Percentiles rank a stretch among this genome's conserved stretches.
Conservation (phyloP, 2,888 invertebrate genomes). For the Latheticus oryzae region DNA sequence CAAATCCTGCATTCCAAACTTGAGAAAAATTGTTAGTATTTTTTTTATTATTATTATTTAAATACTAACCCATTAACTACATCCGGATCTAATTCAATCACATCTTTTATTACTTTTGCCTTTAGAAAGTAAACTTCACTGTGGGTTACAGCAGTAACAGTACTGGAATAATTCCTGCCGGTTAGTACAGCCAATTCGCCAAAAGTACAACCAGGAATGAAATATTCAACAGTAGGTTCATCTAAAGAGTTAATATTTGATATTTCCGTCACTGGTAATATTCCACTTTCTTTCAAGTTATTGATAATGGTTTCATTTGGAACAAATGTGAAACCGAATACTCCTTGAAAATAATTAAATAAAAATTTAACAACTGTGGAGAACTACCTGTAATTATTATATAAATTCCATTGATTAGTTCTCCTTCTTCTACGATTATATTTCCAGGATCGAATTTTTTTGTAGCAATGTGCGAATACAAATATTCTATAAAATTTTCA, state of each 20-base stretch:
- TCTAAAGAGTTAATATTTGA: conserved; percentile 65
- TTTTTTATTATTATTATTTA: too few relatives aligned
- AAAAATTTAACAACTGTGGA: neutral
- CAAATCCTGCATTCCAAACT: conserved; percentile 67
- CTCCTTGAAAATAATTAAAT: too few relatives aligned
- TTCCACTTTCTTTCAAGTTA: conserved; percentile 55
- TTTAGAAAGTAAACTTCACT: conserved; percentile 68
- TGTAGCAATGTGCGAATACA: conserved; percentile 42
- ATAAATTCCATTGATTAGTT: conserved; percentile 62
- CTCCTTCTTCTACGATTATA: conserved; percentile 53
- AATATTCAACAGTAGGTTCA: conserved; percentile 68
- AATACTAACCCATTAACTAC: conserved; percentile 1
- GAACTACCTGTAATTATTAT: conserved; percentile 63
- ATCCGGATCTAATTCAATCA: conserved; percentile 64
- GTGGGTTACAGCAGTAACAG: conserved; percentile 71
- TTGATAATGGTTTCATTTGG: conserved; percentile 36
- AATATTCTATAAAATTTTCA: conserved; percentile 41
- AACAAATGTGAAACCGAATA: too few relatives aligned
- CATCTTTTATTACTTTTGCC: conserved; percentile 60
- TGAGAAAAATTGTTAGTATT: too few relatives aligned
- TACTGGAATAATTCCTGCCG: conserved; percentile 69
- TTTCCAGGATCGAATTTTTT: conserved; percentile 45
- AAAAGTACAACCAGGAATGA: conserved; percentile 72
- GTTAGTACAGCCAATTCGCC: conserved; percentile 73
- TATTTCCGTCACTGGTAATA: conserved; percentile 70